Evolutionary conservation across 2,113 vertebrate genomes (phyloP), one percentile per base, ranked within the genome.

Genomic region (Burhinus oedicnemus): DNA sequence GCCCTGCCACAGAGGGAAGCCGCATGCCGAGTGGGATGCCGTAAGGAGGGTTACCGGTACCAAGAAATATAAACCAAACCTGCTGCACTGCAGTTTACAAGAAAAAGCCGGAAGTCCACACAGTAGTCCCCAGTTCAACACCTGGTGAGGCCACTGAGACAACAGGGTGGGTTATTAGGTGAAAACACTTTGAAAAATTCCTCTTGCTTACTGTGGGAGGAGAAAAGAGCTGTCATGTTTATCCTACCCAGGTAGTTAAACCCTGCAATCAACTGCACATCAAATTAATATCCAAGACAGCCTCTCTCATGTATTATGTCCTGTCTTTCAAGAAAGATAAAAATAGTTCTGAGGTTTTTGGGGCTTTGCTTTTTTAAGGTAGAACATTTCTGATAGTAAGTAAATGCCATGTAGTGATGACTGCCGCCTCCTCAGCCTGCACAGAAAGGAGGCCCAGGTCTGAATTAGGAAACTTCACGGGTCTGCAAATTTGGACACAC

Each of bases 261-360:
- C 68, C 57, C 86, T 83, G 55, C 82, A 90, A 94, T 89, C 94
- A 92, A 47, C 81, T 34, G 65, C 89, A 75, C 64, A 85, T 91
- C 85, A 94, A 91, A 90, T 93, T 90, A 94, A 88, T 75, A 87
- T 83, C 74, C 71, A 64, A 93, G 83, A 89, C 94, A 69, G 90
- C n/a, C 61, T 96, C 77, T 94, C 76, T 87, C 83, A 62, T 83
- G 45, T 84, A 92, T 47, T 77, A 85, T 45, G 66, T 68, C 90
- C 74, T 49, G 38, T 64, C 87, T 95, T 94, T 92, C 70, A 80
- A 51, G 29, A 58, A 72, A 52, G 70, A 83, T 52, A 94, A 92
- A 80, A 96, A 92, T 60, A 94, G 68, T 70, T 69, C 12, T 60
- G 17, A 92, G 90, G 47, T 72, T 92, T 70, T 71, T 2, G 6